Conservation (phyloP, 1,140 invertebrate species). For the Drosophila ficusphila region DNA sequence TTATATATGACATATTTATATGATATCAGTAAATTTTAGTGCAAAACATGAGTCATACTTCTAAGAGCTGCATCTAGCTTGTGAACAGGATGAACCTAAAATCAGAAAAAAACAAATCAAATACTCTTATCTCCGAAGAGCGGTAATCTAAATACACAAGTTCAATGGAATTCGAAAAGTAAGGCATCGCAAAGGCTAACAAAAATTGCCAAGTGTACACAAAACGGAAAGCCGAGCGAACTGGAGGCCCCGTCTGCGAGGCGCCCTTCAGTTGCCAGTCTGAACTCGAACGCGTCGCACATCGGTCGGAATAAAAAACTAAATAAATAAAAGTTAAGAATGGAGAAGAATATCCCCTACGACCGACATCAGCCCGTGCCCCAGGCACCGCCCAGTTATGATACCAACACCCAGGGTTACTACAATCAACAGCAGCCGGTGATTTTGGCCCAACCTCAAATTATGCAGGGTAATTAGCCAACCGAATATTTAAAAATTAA, state of each 20-base stretch:
- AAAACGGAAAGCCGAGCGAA: background rate
- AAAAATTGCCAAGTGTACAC: background rate
- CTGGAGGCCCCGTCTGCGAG: background rate
- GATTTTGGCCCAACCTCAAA: background rate
- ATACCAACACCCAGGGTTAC: constrained; percentile 4
- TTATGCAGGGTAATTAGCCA: constrained; percentile 6
- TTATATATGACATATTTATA: too few species aligned
- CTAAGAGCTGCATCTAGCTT: too few species aligned
- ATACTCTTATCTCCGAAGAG: background rate
- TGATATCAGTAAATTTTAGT: too few species aligned
- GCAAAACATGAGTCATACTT: too few species aligned
- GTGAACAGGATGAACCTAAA: too few species aligned
- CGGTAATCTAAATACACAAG: too few species aligned
- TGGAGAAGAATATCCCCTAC: constrained; percentile 13
- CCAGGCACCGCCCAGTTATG: constrained; percentile 12
- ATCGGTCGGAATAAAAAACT: constrained; percentile 9
- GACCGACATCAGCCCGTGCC: background rate
- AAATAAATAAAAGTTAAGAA: background rate
- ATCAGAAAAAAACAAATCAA: too few species aligned
- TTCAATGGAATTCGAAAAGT: background rate
- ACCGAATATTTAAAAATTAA: too few species aligned
- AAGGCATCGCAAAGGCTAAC: background rate
- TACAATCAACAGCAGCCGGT: background rate
- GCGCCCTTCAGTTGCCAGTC: constrained; percentile 1
- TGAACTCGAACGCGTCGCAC: constrained; percentile 11